These are phyloP conservation scores for Scotopteryx bipunctaria DNA, from an alignment of 2,888 invertebrate species.

Conservation along the genomic window DNA sequence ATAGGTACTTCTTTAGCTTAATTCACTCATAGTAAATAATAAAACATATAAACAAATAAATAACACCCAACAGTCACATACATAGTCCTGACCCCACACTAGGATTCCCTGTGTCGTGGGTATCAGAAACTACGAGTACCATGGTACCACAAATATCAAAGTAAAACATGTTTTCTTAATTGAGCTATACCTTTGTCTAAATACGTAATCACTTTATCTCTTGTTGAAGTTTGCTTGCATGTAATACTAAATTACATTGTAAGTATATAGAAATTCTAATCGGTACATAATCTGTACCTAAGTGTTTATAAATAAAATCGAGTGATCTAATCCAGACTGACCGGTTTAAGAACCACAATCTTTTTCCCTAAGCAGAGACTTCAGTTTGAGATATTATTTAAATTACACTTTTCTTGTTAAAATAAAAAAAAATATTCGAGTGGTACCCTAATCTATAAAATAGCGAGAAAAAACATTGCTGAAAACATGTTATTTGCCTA, in stretches of 20 bases:
- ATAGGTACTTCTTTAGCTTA: no score
- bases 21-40: no score
- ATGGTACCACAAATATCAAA: no score
- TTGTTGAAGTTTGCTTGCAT: no score
- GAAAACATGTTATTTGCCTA: neutral
- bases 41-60: no score
- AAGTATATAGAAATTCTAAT: constrained; percentile 28
- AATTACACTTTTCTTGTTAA: constrained; percentile 38
- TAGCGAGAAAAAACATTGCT: neutral
- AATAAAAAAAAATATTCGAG: constrained; percentile 21
- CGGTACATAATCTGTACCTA: constrained; percentile 14
- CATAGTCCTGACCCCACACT: no score
- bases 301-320: constrained; percentile 20
- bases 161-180: no score
- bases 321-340: constrained; percentile 31
- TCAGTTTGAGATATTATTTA: constrained; percentile 33
- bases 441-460: neutral
- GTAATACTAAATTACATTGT: neutral
- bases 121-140: no score
- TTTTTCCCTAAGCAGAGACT: constrained; percentile 37
- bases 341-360: constrained; percentile 31
- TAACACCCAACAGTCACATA: no score
- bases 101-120: no score
- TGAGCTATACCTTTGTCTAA: no score
- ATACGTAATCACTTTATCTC: no score